Base-by-base conservation (phyloP, 1,140 invertebrate genomes). In the Brachionus rotundiformis region DNA sequence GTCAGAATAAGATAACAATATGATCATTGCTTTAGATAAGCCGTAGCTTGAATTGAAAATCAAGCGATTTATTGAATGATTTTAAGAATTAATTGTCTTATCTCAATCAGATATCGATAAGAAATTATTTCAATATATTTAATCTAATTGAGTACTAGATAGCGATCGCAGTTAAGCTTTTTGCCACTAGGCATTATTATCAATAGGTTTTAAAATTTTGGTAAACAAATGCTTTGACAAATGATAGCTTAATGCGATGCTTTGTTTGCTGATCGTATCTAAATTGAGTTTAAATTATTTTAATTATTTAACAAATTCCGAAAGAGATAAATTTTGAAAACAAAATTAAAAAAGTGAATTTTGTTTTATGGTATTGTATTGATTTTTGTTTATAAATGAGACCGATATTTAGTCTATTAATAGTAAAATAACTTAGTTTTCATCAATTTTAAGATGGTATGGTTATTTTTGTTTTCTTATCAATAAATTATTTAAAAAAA, bases 81-180 rank as follows among this genome's bases (percentile, higher is more conserved):
- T 54, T 23, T 54, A 19, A 5, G 47, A 54, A 54, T 54, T 54
- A 54, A 54, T 54, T 54, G 47, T 54, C 47, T 54, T 54, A 54
- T 54, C 47, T 54, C 47, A 54, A 54, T 54, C 47, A 54, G 47
- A 54, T 54, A 54, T 54, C 16, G 47, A 54, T 54, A 54, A 54
- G 47, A 54, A 54, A 54, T 54, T 54, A 54, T 54, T 54, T 54
- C 47, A 25, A 54, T 54, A n/a, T 54, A 54, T 19, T 54, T 54
- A 54, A 54, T 54, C 47, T 54, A 54, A 54, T 39, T 54, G n/a
- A 8, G 19, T 19, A 54, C 4, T 54, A 54, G 47, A 54, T 54
- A 23, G 47, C 5, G 19, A 54, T 54, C 47, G n/a, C 1, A 8
- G n/a, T 54, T 54, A 19, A 8, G 47, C 47, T 54, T 8, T 16